Evolutionary conservation across 2,797 vertebrate species (phyloP).

Genomic region (Amblyopsis hoosieri): DNA sequence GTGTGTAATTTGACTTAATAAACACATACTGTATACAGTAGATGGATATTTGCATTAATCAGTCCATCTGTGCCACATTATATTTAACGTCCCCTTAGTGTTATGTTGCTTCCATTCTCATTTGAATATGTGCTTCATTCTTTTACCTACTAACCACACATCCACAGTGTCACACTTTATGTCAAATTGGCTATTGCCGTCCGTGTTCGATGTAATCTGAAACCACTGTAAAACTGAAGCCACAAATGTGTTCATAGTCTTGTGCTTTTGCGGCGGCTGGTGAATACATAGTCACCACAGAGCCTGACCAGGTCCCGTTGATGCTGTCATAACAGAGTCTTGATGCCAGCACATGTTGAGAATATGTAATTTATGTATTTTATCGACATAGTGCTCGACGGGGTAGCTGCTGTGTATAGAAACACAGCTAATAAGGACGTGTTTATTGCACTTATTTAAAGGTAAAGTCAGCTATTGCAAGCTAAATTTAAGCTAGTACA

Average conservation of each 20-base stretch:
- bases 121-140: constrained; percentile 2
- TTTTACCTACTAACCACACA: constrained; percentile 5
- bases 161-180: constrained; percentile 16
- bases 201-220: neutral
- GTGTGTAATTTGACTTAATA: too few species aligned
- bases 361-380: constrained; percentile 32
- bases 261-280: neutral
- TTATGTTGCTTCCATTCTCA: too few species aligned
- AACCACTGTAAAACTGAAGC: neutral
- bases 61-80: too few species aligned
- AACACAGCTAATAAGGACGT: constrained; percentile 34
- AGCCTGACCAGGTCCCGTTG: neutral
- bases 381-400: constrained; percentile 17
- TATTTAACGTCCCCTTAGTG: too few species aligned
- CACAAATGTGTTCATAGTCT: neutral
- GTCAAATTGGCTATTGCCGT: constrained; percentile 5
- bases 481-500: too few species aligned
- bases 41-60: too few species aligned
- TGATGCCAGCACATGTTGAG: neutral
- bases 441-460: constrained; percentile 10
- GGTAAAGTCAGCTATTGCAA: too few species aligned
- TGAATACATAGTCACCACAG: neutral
- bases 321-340: constrained; percentile 3
- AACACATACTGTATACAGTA: too few species aligned
- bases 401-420: constrained; percentile 25